Evolutionary conservation across 2,797 vertebrate genomes (phyloP).

Genomic region (Acipenser transmontanus): DNA sequence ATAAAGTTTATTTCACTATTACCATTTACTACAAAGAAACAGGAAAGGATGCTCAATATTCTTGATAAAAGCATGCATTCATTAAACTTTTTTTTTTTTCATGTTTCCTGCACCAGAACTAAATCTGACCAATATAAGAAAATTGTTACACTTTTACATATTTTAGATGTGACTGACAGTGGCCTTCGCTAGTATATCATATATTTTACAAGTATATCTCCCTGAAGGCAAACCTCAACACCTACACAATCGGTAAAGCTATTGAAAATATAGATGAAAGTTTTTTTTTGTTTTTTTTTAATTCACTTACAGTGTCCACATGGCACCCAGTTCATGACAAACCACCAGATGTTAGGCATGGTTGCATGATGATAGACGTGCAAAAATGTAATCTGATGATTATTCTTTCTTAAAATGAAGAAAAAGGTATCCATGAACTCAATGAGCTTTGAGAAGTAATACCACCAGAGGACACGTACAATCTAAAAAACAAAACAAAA

Average conservation of each 20-base stretch:
- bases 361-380: slow-evolving; percentile 89
- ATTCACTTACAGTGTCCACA: slow-evolving; percentile 91
- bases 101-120: no score
- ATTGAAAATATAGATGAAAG: neutral
- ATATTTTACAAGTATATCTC: neutral
- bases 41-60: no score
- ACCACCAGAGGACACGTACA: slow-evolving; percentile 90
- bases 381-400: slow-evolving; percentile 90
- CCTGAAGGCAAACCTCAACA: neutral
- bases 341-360: slow-evolving; percentile 98
- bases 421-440: slow-evolving; percentile 98
- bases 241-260: neutral
- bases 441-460: slow-evolving; percentile 96
- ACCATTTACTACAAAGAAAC: no score
- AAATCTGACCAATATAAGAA: neutral
- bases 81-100: no score
- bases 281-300: neutral
- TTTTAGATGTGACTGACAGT: neutral
- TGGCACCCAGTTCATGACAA: slow-evolving; percentile 97
- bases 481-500: slow-evolving; percentile 57
- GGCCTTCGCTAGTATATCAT: neutral
- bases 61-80: no score
- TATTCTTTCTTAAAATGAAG: slow-evolving; percentile 94
- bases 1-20: no score
- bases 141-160: slow-evolving; percentile 13